Evolutionary conservation across 2,113 vertebrate genomes (phyloP).

Genomic region (Epinephelus moara): DNA sequence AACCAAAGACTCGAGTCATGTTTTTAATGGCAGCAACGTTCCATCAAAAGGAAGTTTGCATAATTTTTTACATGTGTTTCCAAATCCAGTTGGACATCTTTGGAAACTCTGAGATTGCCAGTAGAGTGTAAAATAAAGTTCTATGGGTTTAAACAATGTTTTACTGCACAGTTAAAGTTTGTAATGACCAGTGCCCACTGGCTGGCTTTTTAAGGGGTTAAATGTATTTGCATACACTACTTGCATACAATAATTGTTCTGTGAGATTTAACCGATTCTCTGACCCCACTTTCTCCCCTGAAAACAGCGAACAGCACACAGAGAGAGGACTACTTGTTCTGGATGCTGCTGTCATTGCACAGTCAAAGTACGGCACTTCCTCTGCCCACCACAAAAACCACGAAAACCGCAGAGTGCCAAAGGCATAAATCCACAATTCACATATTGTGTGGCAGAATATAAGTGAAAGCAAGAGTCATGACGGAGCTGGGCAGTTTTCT

Average conservation of each 20-base stretch:
- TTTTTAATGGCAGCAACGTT: background rate
- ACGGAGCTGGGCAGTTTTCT: conserved; percentile 15
- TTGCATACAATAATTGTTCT: conserved; percentile 26
- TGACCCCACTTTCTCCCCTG: conserved; percentile 28
- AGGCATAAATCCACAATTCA: conserved; percentile 47
- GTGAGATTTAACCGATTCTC: conserved; percentile 40
- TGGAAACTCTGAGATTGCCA: background rate
- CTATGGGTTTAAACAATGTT: background rate
- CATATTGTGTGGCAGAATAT: conserved; percentile 31
- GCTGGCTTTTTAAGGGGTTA: background rate
- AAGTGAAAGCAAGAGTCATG: conserved; percentile 28
- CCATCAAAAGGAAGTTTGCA: background rate
- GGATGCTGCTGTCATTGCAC: conserved; percentile 15
- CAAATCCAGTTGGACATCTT: background rate
- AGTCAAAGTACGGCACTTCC: conserved; percentile 45
- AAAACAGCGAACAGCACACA: background rate
- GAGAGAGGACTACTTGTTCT: conserved; percentile 53
- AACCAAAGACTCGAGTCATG: background rate
- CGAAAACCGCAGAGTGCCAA: conserved; percentile 30
- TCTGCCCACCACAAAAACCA: conserved; percentile 48
- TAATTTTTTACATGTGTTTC: background rate
- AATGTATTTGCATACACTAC: conserved; percentile 7
- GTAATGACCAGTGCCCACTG: background rate
- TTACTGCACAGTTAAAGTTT: background rate
- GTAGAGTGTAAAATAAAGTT: background rate